Percentiles rank a stretch among this genome's conserved stretches.
Evolutionary conservation across 2,113 vertebrate genomes (phyloP).

Genomic region (Gracilinanus agilis): DNA sequence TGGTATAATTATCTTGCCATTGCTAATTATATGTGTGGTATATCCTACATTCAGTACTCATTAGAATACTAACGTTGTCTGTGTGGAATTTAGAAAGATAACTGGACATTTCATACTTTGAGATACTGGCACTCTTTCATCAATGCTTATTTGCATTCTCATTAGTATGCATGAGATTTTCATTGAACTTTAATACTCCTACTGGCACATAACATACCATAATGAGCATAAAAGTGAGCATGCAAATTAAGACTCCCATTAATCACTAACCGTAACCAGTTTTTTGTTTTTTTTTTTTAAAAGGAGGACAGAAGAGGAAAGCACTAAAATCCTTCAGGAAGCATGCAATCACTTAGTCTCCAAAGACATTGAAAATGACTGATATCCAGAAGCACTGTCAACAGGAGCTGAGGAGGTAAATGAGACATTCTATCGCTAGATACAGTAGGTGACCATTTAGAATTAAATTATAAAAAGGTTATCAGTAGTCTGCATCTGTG

Average conservation of each 20-base stretch:
- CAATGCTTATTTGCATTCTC: constrained; percentile 90
- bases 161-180: constrained; percentile 94
- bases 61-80: constrained; percentile 70
- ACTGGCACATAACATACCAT: constrained; percentile 89
- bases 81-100: constrained; percentile 81
- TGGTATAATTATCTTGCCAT: constrained; percentile 65
- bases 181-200: constrained; percentile 92
- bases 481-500: constrained; percentile 60
- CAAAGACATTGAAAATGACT: constrained; percentile 66
- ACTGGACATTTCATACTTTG: constrained; percentile 83
- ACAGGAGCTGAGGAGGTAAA: constrained; percentile 63
- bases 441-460: constrained; percentile 66
- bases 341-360: constrained; percentile 67
- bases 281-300: background rate
- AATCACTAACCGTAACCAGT: constrained; percentile 88
- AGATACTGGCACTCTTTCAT: constrained; percentile 86
- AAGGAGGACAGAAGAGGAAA: constrained; percentile 57
- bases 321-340: constrained; percentile 74
- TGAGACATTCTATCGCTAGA: constrained; percentile 66
- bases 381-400: constrained; percentile 58
- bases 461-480: constrained; percentile 72
- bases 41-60: constrained; percentile 54
- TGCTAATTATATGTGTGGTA: constrained; percentile 71
- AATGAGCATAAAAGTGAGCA: constrained; percentile 90
- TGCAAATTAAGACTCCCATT: constrained; percentile 92